Evolutionary conservation across 2,888 invertebrate species (phyloP), one percentile per base, ranked within the genome.

Genomic region (Bombyx huttoni): DNA sequence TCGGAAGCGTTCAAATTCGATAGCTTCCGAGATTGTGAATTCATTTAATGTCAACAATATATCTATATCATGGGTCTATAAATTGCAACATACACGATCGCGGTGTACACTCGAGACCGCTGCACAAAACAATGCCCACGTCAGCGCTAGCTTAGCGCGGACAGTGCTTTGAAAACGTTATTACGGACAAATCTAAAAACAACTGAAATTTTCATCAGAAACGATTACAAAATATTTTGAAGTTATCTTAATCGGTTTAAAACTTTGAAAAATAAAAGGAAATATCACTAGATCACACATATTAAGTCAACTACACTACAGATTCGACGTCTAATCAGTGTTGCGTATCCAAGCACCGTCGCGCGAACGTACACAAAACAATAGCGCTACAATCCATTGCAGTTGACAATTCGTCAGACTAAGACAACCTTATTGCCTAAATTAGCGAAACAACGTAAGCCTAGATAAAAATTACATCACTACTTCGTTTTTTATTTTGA

Each of bases 401-500:
- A 7, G 40, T 40, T 40, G 40, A 40, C 40, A 8, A 12, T 40
- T 10, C 40, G 40, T 40, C 40, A 3, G 12, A 7, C 40, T 40
- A n/a, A n/a, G n/a, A 3, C 40, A 10, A 40, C 40, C 40, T 40
- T 40, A 40, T 40, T 40, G 61, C 56, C 67, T 64, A 63, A 58
- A 60, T 62, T 59, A 70, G 75, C 70, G 73, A 73, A 73, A 73
- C 69, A 71, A 71, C 61, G 61, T 68, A 71, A 70, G 68, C 70
- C 73, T 79, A 79, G 66, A 66, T 78, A 73, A 70, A 40, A 60
- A 65, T 70, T 74, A 78, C 64, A 68, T 66, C 58, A 67, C 75
- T 80, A 77, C 65, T 65, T 77, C 72, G 74, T 73, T 76, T 40
- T 40, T 65, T 67, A 70, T 70, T 76, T 72, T 81, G 81, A 81